These are phyloP conservation scores for Drosophila mauritiana DNA, from an alignment of 1,140 invertebrate genomes.

Conservation along the genomic window DNA sequence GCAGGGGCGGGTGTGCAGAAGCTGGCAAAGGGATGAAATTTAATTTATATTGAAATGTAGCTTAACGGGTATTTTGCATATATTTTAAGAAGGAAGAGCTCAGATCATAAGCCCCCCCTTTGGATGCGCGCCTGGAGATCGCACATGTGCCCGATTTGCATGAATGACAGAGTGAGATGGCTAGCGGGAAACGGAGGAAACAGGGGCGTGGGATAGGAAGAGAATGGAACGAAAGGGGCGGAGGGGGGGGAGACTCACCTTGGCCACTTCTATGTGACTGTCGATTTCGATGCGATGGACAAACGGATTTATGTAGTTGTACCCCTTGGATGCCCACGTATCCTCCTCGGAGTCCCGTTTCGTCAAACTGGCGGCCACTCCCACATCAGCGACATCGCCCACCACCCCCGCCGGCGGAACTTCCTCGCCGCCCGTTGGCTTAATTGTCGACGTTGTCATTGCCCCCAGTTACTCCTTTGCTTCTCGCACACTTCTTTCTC, in stretches of 20 bases:
- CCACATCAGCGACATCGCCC: conserved; percentile 5
- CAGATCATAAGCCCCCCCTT: not conserved
- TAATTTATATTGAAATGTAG: too few relatives aligned
- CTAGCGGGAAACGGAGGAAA: not conserved
- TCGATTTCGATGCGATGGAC: conserved; percentile 93
- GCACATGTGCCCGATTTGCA: conserved; percentile 44
- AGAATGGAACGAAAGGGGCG: too few relatives aligned
- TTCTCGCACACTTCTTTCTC: not conserved
- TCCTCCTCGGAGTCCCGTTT: conserved; percentile 77
- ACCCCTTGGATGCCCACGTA: conserved; percentile 85
- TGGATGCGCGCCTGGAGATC: conserved; percentile 13
- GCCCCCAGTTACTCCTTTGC: not conserved
- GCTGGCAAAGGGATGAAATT: not conserved
- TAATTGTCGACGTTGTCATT: conserved; percentile 70
- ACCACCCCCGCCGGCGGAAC: conserved; percentile 7
- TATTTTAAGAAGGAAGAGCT: too few relatives aligned
- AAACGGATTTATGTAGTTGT: conserved; percentile 90
- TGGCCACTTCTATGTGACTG: conserved; percentile 93
- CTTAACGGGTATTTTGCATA: not conserved
- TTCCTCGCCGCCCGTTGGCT: conserved; percentile 29
- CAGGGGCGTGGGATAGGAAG: not conserved
- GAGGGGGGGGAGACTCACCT: conserved; percentile 86
- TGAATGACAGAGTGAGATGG: conserved; percentile 44
- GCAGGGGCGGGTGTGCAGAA: not conserved
- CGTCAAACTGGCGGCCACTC: conserved; percentile 31